Evolutionary conservation across 2,888 invertebrate genomes (phyloP), one percentile per base, ranked within the genome.

Genomic region (Arenicola marina): DNA sequence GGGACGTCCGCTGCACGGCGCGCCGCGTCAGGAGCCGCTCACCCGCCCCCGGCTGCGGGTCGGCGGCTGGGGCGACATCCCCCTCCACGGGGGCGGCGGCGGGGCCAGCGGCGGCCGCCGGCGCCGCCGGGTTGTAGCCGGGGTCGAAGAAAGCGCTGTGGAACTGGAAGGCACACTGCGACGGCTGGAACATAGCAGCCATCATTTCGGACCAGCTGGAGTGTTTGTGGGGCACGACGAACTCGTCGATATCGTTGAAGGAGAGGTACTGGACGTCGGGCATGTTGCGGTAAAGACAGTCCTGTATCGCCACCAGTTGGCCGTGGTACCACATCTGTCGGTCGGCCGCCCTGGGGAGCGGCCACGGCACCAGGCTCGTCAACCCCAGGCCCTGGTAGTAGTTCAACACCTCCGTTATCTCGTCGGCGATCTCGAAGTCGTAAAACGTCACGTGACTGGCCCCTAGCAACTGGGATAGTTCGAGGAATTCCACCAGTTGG

Each of bases 211-310:
- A 15, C 66, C 60, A 73, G 3, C 67, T 65, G 51, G 31, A 29
- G n/a, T 53, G 44, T 11, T 29, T 18, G 4, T 56, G 53, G 26
- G 82, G 82, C 31, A 81, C 68, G 26, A 82, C 73, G 54, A 78
- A 71, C 71, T 82, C 82, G 67, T 82, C 82, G 21, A 81, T 66
- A 61, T 82, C 82, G 44, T 78, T 66, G 59, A 82, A 80, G 15
- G 76, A 69, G 15, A 79, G 62, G 67, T 60, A 66, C n/a, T 45
- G 21, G 2, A 71, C 73, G 1, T 59, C 59, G 1, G 72, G 74
- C 77, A 81, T 81, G 56, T 75, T 75, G 33, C 76, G 69, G 67
- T 80, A 80, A 3, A 81, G 69, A 62, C 82, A 82, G 68, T 82
- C 80, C 54, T 80, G 78, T 38, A 81, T 73, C 18, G 80, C 71